Evolutionary conservation across 2,797 vertebrate genomes (phyloP), one percentile per base, ranked within the genome.

Genomic region (Typhlichthys eigenmanni): DNA sequence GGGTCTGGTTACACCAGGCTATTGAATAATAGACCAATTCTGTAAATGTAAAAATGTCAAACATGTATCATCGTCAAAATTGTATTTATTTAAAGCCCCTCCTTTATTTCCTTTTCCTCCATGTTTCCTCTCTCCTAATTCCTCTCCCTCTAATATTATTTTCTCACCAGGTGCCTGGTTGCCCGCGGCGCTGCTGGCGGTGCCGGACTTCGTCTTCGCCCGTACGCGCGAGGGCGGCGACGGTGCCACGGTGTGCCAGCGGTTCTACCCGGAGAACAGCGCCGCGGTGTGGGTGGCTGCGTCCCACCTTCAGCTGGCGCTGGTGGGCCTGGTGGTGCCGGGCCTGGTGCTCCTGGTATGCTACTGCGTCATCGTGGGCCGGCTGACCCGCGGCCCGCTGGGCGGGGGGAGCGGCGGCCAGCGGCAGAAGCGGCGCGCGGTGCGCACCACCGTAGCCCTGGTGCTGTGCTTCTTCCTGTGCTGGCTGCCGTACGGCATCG

Each of bases 381-480:
- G 94, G 80, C 90, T 99, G 84, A 97, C 97, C 0, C 84, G 88
- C 1, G 96, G 97, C 57, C 96, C 96, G 0, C 94, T 97, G 74
- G 96, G 96, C 38, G 24, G 24, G 0, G 24, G 24, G 3, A 24
- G 24, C 24, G 17, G 17, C 17, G 94, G 95, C 9, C 96, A 98
- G 87, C 92, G 95, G 72, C 96, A 98, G 87, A 99, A 99, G 80
- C 93, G 96, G 56, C 95, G 96, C 66, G 97, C 97, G 0, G 92
- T 99, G 71, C 94, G 96, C 88, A 98, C 96, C 69, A 98, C 97
- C 0, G 94, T 99, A 14, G 95, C 95, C 1, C 86, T 99, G 75
- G 96, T 99, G 57, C 88, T 98, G 0, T 95, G 97, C 77, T 99
- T 99, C 89, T 99, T 98, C 8, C 86, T 94, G 74, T 99, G 97